Base-by-base conservation (phyloP, 1,140 invertebrate genomes). In the Drosophila suzukii region DNA sequence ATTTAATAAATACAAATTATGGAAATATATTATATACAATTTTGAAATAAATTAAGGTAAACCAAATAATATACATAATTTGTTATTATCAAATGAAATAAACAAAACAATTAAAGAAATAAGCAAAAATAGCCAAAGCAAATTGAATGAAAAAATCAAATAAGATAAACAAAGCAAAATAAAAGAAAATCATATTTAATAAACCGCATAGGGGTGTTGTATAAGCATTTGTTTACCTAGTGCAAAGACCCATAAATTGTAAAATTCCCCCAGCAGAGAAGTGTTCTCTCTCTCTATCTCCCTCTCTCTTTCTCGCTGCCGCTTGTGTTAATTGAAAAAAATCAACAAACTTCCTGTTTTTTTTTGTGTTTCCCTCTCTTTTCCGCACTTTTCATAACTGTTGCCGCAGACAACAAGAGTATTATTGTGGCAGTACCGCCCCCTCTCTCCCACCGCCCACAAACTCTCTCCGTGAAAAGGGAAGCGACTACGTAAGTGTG, bases 401-500 rank as follows among this genome's bases (percentile, higher is more conserved):
- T 86, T 88, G 82, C 83, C 84, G 80, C 80, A 80, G 84, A 88
- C 83, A 88, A 88, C 84, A 89, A 80, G 80, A 89, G 80, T 81
- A 80, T 78, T 84, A 88, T 88, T 88, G 83, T 75, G 83, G 83
- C 83, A 84, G 76, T 68, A 58, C 67, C 63, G 47, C 44, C 74
- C 36, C 15, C 8, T 6, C 15, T 0, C 17, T 20, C 66, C 47
- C 56, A 6, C 32, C 47, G 5, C 67, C 38, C 51, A 39, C 63
- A 49, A 51, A 51, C 43, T 13, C 55, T 46, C 51, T 56, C 51
- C 49, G 43, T 47, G 46, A 36, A 58, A 56, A 10, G 51, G 60
- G 47, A 17, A 34, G 62, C 41, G 46, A 20, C 24, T 44, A 50
- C 68, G 47, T 43, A 30, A 47, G 43, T 63, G 50, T 61, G 43